phyloP scores from a whole-genome alignment of 2,797 vertebrate genomes.

The Microhierax caerulescens region DNA sequence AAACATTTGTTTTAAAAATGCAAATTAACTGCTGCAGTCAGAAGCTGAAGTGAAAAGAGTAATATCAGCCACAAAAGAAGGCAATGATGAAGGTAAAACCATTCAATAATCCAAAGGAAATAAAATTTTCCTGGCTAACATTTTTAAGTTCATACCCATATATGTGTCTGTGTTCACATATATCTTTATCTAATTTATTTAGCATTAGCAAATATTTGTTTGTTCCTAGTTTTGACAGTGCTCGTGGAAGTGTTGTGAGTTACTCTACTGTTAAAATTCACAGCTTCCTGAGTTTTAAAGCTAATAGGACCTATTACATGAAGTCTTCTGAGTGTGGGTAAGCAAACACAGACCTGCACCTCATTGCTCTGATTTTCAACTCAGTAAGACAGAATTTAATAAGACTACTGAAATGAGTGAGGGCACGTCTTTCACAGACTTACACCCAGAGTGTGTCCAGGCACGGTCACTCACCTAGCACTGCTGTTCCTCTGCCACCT shows the following conservation, averaged over 20 bases:
- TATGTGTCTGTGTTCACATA: background rate
- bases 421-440: rapidly evolving
- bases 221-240: background rate
- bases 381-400: background rate
- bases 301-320: background rate
- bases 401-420: background rate
- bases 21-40: background rate
- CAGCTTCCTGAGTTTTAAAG: background rate
- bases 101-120: background rate
- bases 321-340: background rate
- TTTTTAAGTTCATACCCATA: background rate
- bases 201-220: background rate
- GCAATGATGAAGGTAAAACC: background rate
- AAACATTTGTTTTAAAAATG: background rate
- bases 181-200: background rate
- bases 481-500: background rate
- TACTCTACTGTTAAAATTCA: background rate
- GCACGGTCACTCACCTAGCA: background rate
- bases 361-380: background rate
- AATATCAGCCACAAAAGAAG: background rate
- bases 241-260: background rate
- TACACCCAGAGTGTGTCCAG: background rate
- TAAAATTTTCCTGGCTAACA: background rate
- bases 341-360: background rate
- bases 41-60: background rate